These are phyloP conservation scores for Paragorgia papillata DNA, from an alignment of 92 coral and sea anemone species.

Conservation along the genomic window DNA sequence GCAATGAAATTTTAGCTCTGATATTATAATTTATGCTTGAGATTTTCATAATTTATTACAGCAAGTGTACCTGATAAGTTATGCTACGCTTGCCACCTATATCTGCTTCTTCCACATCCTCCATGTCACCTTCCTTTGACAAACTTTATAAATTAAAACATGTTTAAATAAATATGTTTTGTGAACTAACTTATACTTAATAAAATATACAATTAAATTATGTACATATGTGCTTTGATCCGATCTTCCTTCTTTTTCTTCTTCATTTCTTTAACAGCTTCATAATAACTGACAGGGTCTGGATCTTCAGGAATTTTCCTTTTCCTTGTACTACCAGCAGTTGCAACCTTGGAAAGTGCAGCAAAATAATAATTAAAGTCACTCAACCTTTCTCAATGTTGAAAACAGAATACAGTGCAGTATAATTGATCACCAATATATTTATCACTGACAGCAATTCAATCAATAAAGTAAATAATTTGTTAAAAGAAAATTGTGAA, in stretches of 20 bases:
- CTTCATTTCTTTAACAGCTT: constrained; percentile 72
- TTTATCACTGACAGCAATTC: too few relatives aligned
- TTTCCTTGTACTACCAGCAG: constrained; percentile 19
- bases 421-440: too few relatives aligned
- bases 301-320: constrained; percentile 37
- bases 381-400: too few relatives aligned
- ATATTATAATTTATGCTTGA: too few relatives aligned
- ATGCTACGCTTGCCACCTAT: constrained; percentile 79
- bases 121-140: constrained; percentile 1
- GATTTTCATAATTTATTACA: too few relatives aligned
- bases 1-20: too few relatives aligned
- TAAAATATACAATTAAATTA: too few relatives aligned
- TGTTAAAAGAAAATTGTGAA: too few relatives aligned
- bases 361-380: too few relatives aligned
- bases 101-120: constrained; percentile 12
- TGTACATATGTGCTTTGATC: constrained; percentile 62
- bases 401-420: too few relatives aligned
- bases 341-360: background rate
- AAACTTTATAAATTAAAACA: background rate
- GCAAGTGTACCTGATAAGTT: constrained; percentile 70
- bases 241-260: constrained; percentile 75
- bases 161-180: background rate
- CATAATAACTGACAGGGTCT: constrained; percentile 87
- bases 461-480: too few relatives aligned
- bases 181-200: too few relatives aligned